Conservation (phyloP, 2,113 vertebrate genomes). For the Cryptomyrus ogoouensis region DNA sequence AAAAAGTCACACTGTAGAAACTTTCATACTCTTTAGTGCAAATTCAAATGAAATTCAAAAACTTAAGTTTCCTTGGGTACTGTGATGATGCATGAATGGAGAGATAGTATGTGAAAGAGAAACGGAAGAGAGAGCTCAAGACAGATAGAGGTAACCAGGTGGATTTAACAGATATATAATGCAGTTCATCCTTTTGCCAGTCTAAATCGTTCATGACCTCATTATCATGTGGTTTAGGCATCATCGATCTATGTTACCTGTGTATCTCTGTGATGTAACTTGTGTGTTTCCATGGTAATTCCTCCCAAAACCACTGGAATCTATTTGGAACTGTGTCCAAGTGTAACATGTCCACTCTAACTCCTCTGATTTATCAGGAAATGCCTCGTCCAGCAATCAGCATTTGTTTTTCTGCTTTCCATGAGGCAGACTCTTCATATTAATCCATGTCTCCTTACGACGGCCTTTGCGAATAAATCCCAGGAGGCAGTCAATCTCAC, state of each 20-base stretch:
- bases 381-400: neutral
- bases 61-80: neutral
- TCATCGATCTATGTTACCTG: neutral
- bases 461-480: neutral
- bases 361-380: neutral
- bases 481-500: neutral
- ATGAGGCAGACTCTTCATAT: neutral
- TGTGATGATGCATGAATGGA: neutral
- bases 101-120: neutral
- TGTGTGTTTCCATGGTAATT: neutral
- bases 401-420: neutral
- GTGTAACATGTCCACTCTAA: neutral
- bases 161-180: neutral
- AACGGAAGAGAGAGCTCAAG: neutral
- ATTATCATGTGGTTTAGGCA: neutral
- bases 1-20: neutral
- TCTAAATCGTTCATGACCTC: neutral
- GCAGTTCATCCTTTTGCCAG: neutral
- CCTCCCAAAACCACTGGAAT: neutral
- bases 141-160: neutral
- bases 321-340: neutral
- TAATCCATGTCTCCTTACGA: neutral
- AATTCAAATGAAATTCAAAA: no score
- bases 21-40: neutral
- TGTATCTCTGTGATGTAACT: neutral